Conservation (phyloP, 2,797 vertebrate species). For the Neosilurus mollespiculum region DNA sequence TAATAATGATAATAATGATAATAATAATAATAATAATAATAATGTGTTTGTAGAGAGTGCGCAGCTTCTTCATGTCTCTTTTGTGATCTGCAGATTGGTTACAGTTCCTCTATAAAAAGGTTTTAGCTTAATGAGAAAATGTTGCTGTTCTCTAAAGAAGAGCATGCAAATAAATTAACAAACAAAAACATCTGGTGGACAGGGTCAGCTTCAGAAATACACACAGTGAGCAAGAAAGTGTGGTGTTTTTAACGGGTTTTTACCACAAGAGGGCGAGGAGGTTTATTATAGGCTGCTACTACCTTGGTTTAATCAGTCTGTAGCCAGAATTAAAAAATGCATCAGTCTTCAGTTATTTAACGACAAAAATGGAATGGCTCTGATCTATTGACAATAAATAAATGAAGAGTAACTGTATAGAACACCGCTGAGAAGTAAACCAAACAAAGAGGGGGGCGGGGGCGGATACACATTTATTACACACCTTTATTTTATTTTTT, state of each 20-base stretch:
- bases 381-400: neutral
- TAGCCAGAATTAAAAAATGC: neutral
- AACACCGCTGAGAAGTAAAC: neutral
- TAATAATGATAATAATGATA: no score
- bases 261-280: slow-evolving; percentile 12
- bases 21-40: no score
- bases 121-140: neutral
- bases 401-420: neutral
- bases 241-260: neutral
- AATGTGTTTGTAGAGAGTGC: neutral
- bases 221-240: neutral
- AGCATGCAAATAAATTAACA: neutral
- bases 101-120: neutral
- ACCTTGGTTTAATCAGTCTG: neutral
- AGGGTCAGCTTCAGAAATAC: neutral
- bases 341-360: slow-evolving; percentile 21
- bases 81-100: neutral
- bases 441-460: no score
- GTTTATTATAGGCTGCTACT: neutral
- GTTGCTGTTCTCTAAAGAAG: neutral
- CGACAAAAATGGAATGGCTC: no score
- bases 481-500: no score
- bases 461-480: no score
- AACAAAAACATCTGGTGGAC: neutral
- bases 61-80: neutral